Base-by-base conservation (phyloP, 2,113 vertebrate species). In the Corythornis madagascariensis region DNA sequence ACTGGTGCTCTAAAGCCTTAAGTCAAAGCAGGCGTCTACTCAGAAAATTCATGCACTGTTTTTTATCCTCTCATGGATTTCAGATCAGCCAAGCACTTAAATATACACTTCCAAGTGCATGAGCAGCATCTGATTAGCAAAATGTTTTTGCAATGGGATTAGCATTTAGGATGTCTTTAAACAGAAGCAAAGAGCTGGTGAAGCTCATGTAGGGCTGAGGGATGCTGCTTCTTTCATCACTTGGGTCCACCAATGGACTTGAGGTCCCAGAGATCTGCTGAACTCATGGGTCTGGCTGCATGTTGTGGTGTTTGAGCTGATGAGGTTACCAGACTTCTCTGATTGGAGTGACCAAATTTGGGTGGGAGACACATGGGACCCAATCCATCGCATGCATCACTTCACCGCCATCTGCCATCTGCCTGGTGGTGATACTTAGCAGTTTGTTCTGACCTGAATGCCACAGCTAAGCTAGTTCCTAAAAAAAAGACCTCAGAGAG, bases 171-270 rank as follows among this genome's bases (percentile, higher is more conserved):
- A 45, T 29, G 64, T 10, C 8, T 42, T 57, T n/a, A 40, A 66
- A 38, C 2, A 10, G 28, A 59, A 28, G 29, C 1, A 5, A 71
- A 43, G 31, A 25, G 35, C 10, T 67, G 48, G 12, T 21, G 15
- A 74, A 86, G 18, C n/a, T 42, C 20, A 13, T 0, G 5, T 3
- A n/a, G n/a, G n/a, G 26, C 8, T 12, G 16, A 61, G 12, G 17
- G 57, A 35, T 15, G 5, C 0, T 0, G 0, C 20, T 82, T 65
- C 29, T 71, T 92, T 71, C 40, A 18, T 20, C 2, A 0, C 57
- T 64, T 77, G 74, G 17, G 31, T 66, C 47, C 21, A 38, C 35
- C 17, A 33, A 65, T 22, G 55, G 11, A 16, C 16, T 59, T 2
- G 20, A 52, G n/a, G 20, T 16, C 50, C 24, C 5, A 1, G 0